Evolutionary conservation across 2,113 vertebrate species (phyloP), one percentile per base, ranked within the genome.

Genomic region (Tonatia bakeri): DNA sequence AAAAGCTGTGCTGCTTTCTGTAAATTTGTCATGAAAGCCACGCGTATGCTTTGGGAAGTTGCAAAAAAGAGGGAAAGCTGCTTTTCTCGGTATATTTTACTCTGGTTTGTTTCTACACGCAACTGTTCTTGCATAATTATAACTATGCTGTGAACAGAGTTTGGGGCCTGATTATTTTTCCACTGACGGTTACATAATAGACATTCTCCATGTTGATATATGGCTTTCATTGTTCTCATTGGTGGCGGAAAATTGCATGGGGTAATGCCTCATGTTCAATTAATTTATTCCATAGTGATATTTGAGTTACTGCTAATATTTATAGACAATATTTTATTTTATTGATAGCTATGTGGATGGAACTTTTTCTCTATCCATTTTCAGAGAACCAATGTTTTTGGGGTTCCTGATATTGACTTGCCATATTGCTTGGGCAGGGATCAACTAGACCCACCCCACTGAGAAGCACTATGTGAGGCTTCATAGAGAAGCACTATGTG

Each of bases 171-270:
- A 77, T 94, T 67, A 40, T 92, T 92, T 94, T 88, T 76, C 81
- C 81, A 47, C 72, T 61, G 81, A 96, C 59, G n/a, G 36, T 88
- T 94, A 92, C 5, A 86, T 96, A 96, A 85, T 76, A 69, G 28
- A 90, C 38, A 50, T 61, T 91, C 59, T 97, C 67, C 61, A 81
- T 16, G 43, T 90, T 94, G 69, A 79, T 61, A 92, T 33, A 61
- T 84, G 40, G 45, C 45, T 96, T 92, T 87, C 20, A 4, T 82
- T 38, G 83, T 64, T 81, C 61, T 87, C 50, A 81, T 9, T 76
- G 87, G 38, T 84, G 93, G 72, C 82, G 81, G 40, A 90, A 75
- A 92, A 81, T 87, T 59, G 14, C 61, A 79, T 81, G 40, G 24
- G 31, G 13, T 26, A 86, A 85, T 54, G 12, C 31, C 26, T 40